Evolutionary conservation across 2,113 vertebrate species (phyloP), one percentile per base, ranked within the genome.

Genomic region (Caranx melampygus): DNA sequence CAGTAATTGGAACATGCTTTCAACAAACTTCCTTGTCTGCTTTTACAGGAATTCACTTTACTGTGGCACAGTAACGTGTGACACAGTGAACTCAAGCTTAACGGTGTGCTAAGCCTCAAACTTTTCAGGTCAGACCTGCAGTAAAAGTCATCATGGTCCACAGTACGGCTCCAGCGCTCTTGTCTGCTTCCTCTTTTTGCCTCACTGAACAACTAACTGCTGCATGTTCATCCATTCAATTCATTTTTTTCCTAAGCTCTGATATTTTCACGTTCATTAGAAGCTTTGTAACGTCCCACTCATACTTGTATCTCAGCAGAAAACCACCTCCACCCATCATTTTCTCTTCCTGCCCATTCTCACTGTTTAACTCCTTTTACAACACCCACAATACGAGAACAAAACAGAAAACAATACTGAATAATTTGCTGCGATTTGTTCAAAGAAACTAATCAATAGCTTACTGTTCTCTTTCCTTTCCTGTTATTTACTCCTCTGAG

Each of bases 381-480:
- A 76, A 75, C 20, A 2, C 35, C 35, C 37, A 85, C 76, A 87
- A 83, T 83, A 59, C 62, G 62, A 49, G 63, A 62, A 79, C 8
- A 8, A 40, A 42, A 58, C 63, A 42, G 4, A 81, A 64, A 78
- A 81, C 34, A 64, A 80, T 42, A 6, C 33, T 52, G 20, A 70
- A 12, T 78, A 5, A 59, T 77, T 71, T 42, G 1, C 42, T 57
- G 57, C 26, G 2, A 49, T 57, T 52, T 74, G 14, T 69, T 80
- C 65, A 55, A 74, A 69, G 60, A 60, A 40, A 26, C 5, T 3
- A n/a, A 89, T 87, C 55, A 68, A 85, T 83, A 34, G 18, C 40
- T 68, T 35, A 44, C 18, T 60, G 54, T 69, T 75, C 18, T 57
- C n/a, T 67, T 55, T 71, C 31, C 15, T 47, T 87, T 66, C 68